Percentiles rank a stretch among this genome's conserved stretches.
These are phyloP conservation scores for Ascidia mentula DNA, from an alignment of 23 tunicate species.

Conservation along the genomic window DNA sequence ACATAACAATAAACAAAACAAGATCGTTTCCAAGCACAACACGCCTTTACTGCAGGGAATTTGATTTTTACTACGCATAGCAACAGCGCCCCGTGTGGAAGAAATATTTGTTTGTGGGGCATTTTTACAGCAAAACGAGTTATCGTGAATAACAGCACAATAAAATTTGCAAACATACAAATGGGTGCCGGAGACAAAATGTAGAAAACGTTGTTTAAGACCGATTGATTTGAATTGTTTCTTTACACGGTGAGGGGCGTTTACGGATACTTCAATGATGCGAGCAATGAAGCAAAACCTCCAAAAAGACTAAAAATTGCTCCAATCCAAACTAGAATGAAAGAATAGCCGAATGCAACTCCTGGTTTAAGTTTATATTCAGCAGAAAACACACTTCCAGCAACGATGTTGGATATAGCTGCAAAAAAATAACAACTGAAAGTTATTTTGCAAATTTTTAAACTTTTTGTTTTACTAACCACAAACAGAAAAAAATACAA, in stretches of 20 bases:
- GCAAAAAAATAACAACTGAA: not conserved
- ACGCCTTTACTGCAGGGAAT: not conserved
- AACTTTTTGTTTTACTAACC: not conserved
- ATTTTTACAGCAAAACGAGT: no score
- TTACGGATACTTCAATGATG: not conserved
- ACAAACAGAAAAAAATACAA: not conserved
- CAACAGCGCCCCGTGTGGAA: not conserved
- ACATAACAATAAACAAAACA: not conserved
- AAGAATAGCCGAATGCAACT: conserved; percentile 1
- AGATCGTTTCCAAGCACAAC: not conserved
- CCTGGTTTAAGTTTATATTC: not conserved
- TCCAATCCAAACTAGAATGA: not conserved
- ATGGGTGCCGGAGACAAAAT: no score
- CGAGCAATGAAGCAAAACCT: not conserved
- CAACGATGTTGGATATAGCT: not conserved
- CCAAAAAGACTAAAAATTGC: not conserved
- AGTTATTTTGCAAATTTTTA: no score
- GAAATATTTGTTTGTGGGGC: not conserved
- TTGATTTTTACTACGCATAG: not conserved
- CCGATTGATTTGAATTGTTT: no score
- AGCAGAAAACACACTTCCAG: not conserved
- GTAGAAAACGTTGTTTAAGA: no score
- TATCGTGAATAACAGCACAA: no score
- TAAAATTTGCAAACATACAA: no score
- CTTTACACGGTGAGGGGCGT: no score